These are phyloP conservation scores for Marcusenius ussheri DNA, from an alignment of 2,113 vertebrate genomes.

Conservation along the genomic window DNA sequence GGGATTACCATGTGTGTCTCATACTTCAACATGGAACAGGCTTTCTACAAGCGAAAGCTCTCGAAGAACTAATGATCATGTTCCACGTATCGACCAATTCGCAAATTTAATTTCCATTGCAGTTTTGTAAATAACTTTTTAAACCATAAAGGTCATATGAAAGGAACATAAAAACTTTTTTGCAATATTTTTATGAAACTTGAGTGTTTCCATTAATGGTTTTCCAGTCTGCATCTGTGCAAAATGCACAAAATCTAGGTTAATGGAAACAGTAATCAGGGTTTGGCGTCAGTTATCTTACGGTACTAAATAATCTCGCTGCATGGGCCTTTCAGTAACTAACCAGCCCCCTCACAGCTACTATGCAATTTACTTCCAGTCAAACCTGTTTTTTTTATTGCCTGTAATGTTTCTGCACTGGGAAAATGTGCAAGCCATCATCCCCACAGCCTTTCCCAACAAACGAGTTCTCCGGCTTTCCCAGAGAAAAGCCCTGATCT, in stretches of 20 bases:
- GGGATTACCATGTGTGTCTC: neutral
- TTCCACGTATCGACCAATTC: neutral
- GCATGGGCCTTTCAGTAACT: neutral
- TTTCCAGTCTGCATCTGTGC: neutral
- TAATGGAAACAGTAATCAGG: neutral
- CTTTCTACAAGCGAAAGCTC: too few relatives aligned
- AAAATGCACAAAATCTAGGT: neutral
- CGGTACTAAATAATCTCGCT: neutral
- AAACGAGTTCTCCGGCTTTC: conserved; percentile 2
- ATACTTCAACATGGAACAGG: neutral
- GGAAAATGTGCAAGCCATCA: neutral
- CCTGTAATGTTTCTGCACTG: neutral
- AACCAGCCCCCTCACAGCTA: neutral
- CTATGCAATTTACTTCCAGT: neutral
- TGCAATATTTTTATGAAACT: neutral
- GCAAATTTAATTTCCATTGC: neutral
- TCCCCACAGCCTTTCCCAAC: too few relatives aligned
- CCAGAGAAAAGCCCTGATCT: neutral
- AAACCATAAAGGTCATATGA: neutral
- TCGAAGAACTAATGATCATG: neutral
- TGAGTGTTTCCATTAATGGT: neutral
- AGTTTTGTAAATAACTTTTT: neutral
- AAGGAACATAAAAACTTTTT: neutral
- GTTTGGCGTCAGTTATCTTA: neutral
- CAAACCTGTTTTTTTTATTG: neutral